Percentiles rank a stretch among this genome's conserved stretches.
phyloP scores from a whole-genome alignment of 2,797 vertebrate species.

The Calcarius lapponicus region DNA sequence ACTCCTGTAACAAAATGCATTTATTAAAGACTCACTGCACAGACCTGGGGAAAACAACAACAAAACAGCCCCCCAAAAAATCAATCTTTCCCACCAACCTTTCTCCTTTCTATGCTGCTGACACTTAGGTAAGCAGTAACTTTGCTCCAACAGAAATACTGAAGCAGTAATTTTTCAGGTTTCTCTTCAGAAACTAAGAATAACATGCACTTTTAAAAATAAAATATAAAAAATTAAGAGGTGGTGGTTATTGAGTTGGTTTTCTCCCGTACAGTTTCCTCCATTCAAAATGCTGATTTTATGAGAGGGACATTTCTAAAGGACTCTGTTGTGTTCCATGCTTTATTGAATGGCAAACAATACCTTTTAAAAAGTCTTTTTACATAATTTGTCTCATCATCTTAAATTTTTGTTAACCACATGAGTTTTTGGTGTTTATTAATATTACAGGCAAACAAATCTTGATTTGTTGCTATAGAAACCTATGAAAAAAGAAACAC shows the following conservation, averaged over 20 bases:
- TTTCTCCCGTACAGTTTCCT: not conserved
- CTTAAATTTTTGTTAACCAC: not conserved
- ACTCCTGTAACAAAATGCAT: accelerated
- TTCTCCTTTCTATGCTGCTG: not conserved
- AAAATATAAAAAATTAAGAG: not conserved
- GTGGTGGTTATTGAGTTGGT: not conserved
- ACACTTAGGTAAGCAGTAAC: not conserved
- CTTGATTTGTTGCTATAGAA: not conserved
- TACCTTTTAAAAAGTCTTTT: not conserved
- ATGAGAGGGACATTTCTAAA: not conserved
- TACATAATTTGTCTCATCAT: not conserved
- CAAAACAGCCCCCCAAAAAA: not conserved
- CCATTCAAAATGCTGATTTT: not conserved
- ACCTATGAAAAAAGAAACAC: not conserved
- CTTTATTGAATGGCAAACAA: not conserved
- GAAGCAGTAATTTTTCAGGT: not conserved
- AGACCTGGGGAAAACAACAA: not conserved
- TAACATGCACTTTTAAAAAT: not conserved
- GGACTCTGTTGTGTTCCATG: not conserved
- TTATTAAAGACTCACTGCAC: not conserved
- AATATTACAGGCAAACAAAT: not conserved
- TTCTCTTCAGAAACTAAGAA: not conserved
- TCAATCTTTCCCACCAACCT: not conserved
- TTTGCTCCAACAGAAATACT: not conserved
- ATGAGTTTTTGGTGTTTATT: not conserved